Conservation (phyloP, 1,140 invertebrate genomes). For the Diorhabda carinulata region DNA sequence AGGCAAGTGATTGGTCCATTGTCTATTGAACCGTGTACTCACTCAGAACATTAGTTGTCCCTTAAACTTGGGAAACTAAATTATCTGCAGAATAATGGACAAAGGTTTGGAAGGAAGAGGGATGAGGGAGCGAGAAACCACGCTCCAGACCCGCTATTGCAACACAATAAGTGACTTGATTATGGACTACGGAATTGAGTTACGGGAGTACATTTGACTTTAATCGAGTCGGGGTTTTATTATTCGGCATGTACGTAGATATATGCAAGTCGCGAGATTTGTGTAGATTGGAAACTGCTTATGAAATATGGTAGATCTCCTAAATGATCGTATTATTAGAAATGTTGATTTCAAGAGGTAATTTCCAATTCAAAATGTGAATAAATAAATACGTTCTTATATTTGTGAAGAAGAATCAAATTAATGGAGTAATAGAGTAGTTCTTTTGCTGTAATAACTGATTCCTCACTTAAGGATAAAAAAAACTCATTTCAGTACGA, state of each 20-base stretch:
- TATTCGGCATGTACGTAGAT: background rate
- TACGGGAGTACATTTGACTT: slow-evolving; percentile 12
- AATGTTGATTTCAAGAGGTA: too few species aligned
- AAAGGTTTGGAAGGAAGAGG: slow-evolving; percentile 30
- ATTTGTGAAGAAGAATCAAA: too few species aligned
- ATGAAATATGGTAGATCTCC: too few species aligned
- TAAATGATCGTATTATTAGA: too few species aligned
- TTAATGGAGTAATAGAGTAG: too few species aligned
- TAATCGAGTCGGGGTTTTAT: slow-evolving; percentile 11
- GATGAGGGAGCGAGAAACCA: slow-evolving; percentile 22
- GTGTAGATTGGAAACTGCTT: too few species aligned
- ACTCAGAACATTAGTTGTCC: slow-evolving; percentile 16
- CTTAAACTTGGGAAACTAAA: slow-evolving; percentile 33
- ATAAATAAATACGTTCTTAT: too few species aligned
- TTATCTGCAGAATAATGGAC: slow-evolving; percentile 43
- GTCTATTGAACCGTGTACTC: slow-evolving; percentile 38
- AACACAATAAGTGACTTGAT: slow-evolving; percentile 35
- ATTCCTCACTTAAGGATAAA: too few species aligned
- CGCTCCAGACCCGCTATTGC: slow-evolving; percentile 9
- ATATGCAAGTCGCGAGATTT: background rate
- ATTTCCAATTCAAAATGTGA: too few species aligned
- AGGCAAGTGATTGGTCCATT: slow-evolving; percentile 50
- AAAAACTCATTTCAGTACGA: too few species aligned
- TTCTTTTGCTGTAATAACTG: too few species aligned
- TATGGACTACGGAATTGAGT: slow-evolving; percentile 22